Conservation (phyloP, 2,888 invertebrate genomes). For the Entomobrya proxima region DNA sequence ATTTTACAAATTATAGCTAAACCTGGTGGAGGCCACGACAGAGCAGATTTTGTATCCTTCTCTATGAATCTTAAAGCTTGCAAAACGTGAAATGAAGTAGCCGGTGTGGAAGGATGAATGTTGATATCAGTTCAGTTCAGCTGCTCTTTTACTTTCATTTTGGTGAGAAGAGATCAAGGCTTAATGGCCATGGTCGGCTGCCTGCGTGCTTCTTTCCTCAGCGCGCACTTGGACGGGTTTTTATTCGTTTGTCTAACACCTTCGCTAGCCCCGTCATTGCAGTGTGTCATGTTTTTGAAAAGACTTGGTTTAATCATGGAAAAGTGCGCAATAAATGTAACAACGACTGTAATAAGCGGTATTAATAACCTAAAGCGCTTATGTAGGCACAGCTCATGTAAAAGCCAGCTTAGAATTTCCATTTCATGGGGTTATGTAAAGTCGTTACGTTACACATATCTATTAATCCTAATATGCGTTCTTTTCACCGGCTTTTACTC, state of each 20-base stretch:
- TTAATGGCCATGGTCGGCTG: background rate
- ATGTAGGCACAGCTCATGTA: constrained; percentile 9
- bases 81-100: background rate
- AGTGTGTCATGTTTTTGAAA: background rate
- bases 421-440: background rate
- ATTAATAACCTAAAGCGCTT: background rate
- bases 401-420: background rate
- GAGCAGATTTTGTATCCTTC: background rate
- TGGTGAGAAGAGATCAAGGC: background rate
- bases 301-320: background rate
- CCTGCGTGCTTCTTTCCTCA: background rate
- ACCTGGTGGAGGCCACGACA: background rate
- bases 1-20: constrained; percentile 1
- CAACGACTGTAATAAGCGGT: background rate
- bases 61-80: too few species aligned
- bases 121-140: background rate
- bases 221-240: background rate
- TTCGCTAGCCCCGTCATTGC: background rate
- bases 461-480: background rate
- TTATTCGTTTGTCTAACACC: background rate
- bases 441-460: background rate
- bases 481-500: background rate
- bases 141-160: background rate
- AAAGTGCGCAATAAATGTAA: background rate
- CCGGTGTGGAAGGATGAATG: background rate